Base-by-base conservation (phyloP, 1,140 invertebrate genomes). In the Coenobita brevimanus region DNA sequence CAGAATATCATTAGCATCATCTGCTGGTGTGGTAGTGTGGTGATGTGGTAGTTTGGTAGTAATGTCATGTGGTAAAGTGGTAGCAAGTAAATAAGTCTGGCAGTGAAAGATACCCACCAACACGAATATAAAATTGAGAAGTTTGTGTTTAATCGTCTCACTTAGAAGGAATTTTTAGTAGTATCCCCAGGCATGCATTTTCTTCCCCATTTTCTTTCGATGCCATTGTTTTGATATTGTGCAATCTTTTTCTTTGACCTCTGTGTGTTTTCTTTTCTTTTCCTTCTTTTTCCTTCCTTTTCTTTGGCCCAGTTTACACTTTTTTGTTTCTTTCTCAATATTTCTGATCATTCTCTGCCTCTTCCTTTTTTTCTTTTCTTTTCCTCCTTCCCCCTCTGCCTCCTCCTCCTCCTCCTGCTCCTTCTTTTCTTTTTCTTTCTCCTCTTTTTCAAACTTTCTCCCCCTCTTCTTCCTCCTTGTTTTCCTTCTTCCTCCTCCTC, bases 251-350 rank as follows among this genome's bases (percentile, higher is more conserved):
- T 30, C 1, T 67, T 67, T 67, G 10, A 10, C 62, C 36, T 21
- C n/a, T 67, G 2, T 10, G 10, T 24, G 24, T 67, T 24, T 24
- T 67, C 62, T 67, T 8, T 33, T 24, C 2, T 15, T 67, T 1
- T 67, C n/a, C 13, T 10, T n/a, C 36, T 24, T 10, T 67, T 21
- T 64, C 33, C 3, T 64, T 64, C 3, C 3, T 21, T 21, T 64
- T 6, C 3, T 64, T 64, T 3, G n/a, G n/a, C 3, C 33, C 21
- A 6, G n/a, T 21, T 64, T 64, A 6, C 33, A 6, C 21, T 21
- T 64, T 6, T 64, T 64, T 3, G 6, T 64, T 21, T 76, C 73
- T 76, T 43, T 76, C 73, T 76, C 73, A 46, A 38, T 76, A 21
- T 43, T 43, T 76, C 73, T 46, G 21, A 8, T 38, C 21, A 30